These are phyloP conservation scores for Sylvilagus floridanus DNA, from an alignment of 2,797 vertebrate genomes.

Conservation along the genomic window DNA sequence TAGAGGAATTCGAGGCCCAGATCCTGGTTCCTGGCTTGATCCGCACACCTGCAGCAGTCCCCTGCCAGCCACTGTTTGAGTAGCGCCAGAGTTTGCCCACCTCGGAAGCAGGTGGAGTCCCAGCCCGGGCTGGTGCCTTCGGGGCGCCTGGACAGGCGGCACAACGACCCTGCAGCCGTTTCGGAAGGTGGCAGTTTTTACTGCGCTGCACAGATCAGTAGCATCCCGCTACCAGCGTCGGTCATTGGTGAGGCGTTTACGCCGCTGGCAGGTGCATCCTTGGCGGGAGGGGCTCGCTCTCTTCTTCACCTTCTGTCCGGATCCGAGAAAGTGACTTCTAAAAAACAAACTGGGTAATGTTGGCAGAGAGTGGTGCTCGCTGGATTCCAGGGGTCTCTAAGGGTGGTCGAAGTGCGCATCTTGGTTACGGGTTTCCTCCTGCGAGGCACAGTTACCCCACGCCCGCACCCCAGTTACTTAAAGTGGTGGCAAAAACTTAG, in stretches of 20 bases:
- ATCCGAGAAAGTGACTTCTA: background rate
- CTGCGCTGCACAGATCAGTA: background rate
- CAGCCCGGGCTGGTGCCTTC: rapidly evolving
- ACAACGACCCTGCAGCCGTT: background rate
- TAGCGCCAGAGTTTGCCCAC: rapidly evolving
- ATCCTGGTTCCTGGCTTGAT: background rate
- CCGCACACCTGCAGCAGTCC: rapidly evolving
- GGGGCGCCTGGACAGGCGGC: background rate
- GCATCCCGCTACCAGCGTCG: rapidly evolving
- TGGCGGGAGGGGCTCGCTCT: rapidly evolving
- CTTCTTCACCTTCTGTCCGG: too few species aligned
- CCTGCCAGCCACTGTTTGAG: rapidly evolving
- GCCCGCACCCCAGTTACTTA: too few species aligned
- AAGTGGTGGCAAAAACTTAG: too few species aligned
- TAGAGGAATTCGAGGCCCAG: background rate
- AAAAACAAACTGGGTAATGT: background rate
- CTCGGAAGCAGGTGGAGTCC: rapidly evolving
- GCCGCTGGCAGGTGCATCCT: background rate
- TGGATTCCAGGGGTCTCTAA: too few species aligned
- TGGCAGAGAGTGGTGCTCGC: background rate
- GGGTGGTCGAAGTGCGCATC: background rate
- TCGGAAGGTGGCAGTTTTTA: background rate
- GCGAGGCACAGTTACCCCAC: background rate
- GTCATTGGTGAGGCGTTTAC: too few species aligned
- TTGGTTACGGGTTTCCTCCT: background rate